Evolutionary conservation across 2,888 invertebrate genomes (phyloP), one percentile per base, ranked within the genome.

Genomic region (Trichacis sp.): DNA sequence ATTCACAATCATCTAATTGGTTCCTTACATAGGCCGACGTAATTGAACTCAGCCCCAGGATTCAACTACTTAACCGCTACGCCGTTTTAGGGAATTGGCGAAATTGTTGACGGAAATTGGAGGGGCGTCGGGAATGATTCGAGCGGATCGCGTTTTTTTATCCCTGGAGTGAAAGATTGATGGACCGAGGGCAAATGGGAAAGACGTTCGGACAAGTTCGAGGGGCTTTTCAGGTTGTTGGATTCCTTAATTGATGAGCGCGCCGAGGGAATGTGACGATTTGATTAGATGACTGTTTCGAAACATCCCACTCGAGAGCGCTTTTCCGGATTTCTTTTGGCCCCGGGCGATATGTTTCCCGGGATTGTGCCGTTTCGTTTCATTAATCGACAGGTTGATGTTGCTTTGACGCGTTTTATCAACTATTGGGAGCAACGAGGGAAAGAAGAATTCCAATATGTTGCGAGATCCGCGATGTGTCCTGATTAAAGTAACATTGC

Each of bases 1-100:
- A 66, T 66, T 61, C 58, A 51, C 66, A 24, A 59, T 51, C 55
- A 54, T 47, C 62, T 62, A 66, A 66, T 62, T 66, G 62, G 52
- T 49, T 43, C 36, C 40, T 49, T 40, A 49, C 18, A 29, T 53
- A 64, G 54, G 46, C 50, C 18, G 42, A 42, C 49, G 6, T 42
- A 42, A 42, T 42, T 42, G 42, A 42, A 42, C 42, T 17, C 17
- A n/a, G n/a, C 33, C 33, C 11, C 15, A 2, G 17, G 42, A 42
- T 42, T 17, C 15, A 42, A 42, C 42, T 5, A 17, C 14, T 14
- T 42, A 42, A 42, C 18, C 18, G 42, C 42, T 4, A 42, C 15
- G 17, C 14, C 15, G 42, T 12, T 42, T 17, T 17, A 9, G 42
- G 17, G 15, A 42, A 42, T 17, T 17, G 17, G 42, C 15, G 42